phyloP scores from a whole-genome alignment of 2,113 vertebrate genomes.

The Paradoxurus hermaphroditus region DNA sequence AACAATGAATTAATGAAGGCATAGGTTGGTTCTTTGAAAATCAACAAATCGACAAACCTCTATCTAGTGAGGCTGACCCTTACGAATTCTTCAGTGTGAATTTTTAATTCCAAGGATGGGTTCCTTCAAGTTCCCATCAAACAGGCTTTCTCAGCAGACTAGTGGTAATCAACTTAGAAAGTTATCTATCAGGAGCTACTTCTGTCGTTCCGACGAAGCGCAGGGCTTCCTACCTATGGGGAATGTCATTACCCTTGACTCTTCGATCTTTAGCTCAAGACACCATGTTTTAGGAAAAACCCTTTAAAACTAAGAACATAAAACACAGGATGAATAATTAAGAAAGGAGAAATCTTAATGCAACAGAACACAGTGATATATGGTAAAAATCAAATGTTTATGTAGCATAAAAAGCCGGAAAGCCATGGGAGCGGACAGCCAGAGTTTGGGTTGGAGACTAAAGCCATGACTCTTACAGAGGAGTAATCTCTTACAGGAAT shows the following conservation, averaged over 20 bases:
- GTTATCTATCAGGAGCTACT: background rate
- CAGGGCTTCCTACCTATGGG: background rate
- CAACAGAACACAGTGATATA: fast-evolving
- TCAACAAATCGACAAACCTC: background rate
- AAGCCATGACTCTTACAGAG: background rate
- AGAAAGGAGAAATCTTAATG: background rate
- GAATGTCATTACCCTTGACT: background rate
- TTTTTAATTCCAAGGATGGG: background rate
- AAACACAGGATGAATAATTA: background rate
- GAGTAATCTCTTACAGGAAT: too few species aligned
- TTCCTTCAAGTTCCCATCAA: background rate
- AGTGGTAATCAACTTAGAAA: background rate
- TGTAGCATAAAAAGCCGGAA: background rate
- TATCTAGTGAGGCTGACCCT: fast-evolving
- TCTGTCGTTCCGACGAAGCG: background rate
- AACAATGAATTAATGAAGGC: too few species aligned
- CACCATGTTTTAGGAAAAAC: background rate
- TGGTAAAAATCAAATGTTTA: background rate
- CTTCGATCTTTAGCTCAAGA: background rate
- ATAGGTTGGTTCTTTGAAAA: background rate
- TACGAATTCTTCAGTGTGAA: background rate
- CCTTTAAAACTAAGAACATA: background rate
- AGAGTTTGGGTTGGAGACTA: background rate
- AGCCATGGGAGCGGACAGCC: background rate
- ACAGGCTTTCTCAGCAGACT: background rate